Evolutionary conservation across 64 coral and sea anemone genomes (phyloP), one percentile per base, ranked within the genome.

Genomic region (Anthopleura sola): DNA sequence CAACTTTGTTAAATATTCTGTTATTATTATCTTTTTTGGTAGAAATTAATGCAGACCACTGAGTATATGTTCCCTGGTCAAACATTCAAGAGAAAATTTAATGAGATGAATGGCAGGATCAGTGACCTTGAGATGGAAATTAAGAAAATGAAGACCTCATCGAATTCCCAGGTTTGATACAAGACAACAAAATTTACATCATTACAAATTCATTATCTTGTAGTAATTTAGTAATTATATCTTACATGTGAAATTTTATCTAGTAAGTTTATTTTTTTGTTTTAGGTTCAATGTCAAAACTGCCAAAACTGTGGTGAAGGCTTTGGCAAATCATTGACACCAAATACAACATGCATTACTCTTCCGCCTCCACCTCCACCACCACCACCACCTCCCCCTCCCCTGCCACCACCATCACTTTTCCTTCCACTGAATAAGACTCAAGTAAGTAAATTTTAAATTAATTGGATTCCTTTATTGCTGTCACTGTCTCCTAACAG

Each of bases 61-160:
- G 36, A 3, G 4, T 38, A 24, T n/a, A 20, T 83, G 19, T 83
- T 83, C 34, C 82, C 82, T 17, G 5, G 12, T 20, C 32, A 38
- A 83, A 48, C 82, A n/a, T 60, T 48, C 50, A 83, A 83, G 82
- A 85, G 40, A n/a, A 79, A 91, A 28, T 82, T 74, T 82, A 40
- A 86, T 29, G 38, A 86, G 24, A 21, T 91, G 11, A 29, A 57
- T 21, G 49, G 24, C 20, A 80, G 89, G n/a, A 81, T 91, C 51
- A 28, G 34, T 29, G 18, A 80, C 19, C 77, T 91, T 21, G 89
- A 91, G 40, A 58, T 68, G 34, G 89, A 91, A 81, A 82, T 91
- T 11, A 80, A 86, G 60, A 36, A 53, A 31, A 64, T 91, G 26
- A 91, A 91, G 79, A 79, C 76, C 21, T 8, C 14, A 53, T 17